These are phyloP conservation scores for Polyergus mexicanus DNA, from an alignment of 1,140 invertebrate genomes.

Conservation along the genomic window DNA sequence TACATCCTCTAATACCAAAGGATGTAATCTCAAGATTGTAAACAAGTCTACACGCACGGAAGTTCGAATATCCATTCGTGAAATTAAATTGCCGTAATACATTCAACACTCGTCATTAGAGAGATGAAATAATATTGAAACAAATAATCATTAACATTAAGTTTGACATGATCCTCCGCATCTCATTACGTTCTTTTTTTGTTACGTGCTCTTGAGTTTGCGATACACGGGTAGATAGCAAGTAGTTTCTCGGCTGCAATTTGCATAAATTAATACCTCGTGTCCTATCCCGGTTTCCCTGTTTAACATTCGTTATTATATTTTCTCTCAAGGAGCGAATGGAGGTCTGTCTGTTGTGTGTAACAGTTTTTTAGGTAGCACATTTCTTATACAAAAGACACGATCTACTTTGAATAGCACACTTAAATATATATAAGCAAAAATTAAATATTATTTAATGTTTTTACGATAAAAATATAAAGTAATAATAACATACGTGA, in stretches of 20 bases:
- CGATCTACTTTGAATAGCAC: not conserved
- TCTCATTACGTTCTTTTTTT: conserved; percentile 7
- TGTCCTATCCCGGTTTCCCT: conserved; percentile 43
- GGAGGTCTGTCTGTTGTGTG: not conserved
- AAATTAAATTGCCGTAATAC: conserved; percentile 29
- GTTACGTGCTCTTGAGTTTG: not conserved
- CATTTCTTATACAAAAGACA: not conserved
- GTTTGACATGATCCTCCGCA: not conserved
- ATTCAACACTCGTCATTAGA: not conserved
- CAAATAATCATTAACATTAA: conserved; percentile 66
- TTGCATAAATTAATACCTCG: conserved; percentile 67
- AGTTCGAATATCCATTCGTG: not conserved
- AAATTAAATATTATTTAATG: not conserved
- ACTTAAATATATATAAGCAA: no score
- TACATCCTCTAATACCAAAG: not conserved
- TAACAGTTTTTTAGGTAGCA: not conserved
- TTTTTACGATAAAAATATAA: not conserved
- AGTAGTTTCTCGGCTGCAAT: conserved; percentile 29
- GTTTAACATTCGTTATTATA: conserved; percentile 63
- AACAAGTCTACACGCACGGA: conserved; percentile 17
- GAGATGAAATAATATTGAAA: not conserved
- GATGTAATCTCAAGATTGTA: not conserved
- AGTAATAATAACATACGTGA: not conserved
- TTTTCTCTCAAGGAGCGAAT: conserved; percentile 25
- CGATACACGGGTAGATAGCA: not conserved